These are phyloP conservation scores for Acleris emargana DNA, from an alignment of 2,888 invertebrate genomes.

Conservation along the genomic window DNA sequence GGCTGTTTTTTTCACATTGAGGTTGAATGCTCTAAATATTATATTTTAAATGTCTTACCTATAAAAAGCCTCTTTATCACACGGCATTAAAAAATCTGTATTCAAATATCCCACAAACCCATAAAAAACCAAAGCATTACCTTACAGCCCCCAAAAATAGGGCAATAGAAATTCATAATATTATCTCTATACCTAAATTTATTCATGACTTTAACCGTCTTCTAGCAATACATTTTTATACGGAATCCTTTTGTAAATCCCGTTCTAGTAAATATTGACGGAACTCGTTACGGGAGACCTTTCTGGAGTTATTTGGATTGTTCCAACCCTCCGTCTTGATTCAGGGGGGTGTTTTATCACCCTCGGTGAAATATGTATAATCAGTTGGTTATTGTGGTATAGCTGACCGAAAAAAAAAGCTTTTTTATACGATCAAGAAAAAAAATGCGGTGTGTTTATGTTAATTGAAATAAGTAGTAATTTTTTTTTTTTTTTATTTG, in stretches of 20 bases:
- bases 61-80: too few species aligned
- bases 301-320: slow-evolving; percentile 27
- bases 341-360: slow-evolving; percentile 13
- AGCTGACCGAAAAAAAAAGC: too few species aligned
- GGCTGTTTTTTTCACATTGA: too few species aligned
- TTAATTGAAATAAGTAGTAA: too few species aligned
- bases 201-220: slow-evolving; percentile 22
- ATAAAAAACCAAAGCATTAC: slow-evolving; percentile 1
- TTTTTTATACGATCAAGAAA: too few species aligned
- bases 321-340: slow-evolving; percentile 28
- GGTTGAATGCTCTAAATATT: too few species aligned
- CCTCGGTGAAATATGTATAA: slow-evolving; percentile 18
- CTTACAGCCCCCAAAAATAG: slow-evolving; percentile 5
- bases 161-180: slow-evolving; percentile 35
- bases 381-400: too few species aligned
- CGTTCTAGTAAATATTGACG: slow-evolving; percentile 33
- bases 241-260: slow-evolving; percentile 20
- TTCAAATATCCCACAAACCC: too few species aligned
- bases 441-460: too few species aligned
- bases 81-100: too few species aligned
- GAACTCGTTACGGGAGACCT: slow-evolving; percentile 24
- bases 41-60: too few species aligned
- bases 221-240: background rate
- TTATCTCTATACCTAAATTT: slow-evolving; percentile 30
- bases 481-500: too few species aligned